Percentiles rank a stretch among this genome's conserved stretches.
Conservation (phyloP, 2,113 vertebrate species). For the Orientallactaga bullata region DNA sequence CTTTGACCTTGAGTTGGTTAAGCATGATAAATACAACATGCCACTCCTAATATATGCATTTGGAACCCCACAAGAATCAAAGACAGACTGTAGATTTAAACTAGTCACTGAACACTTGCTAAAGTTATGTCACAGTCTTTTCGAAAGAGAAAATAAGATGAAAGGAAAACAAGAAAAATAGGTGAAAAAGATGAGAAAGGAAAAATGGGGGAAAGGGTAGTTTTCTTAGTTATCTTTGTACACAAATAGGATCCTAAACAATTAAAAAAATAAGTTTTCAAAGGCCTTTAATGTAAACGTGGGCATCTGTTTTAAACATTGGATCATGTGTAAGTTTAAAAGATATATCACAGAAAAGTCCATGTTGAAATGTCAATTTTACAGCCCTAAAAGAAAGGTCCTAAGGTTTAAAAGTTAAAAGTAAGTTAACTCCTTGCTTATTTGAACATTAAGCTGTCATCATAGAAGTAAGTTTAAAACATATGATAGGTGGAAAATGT, state of each 20-base stretch:
- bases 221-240: slow-evolving; percentile 74
- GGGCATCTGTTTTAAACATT: slow-evolving; percentile 82
- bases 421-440: slow-evolving; percentile 86
- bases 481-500: slow-evolving; percentile 81
- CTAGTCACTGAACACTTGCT: slow-evolving; percentile 62
- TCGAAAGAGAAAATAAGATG: not conserved
- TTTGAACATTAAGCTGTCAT: slow-evolving; percentile 87
- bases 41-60: slow-evolving; percentile 72
- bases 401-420: slow-evolving; percentile 84
- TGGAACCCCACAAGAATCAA: slow-evolving; percentile 70
- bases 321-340: slow-evolving; percentile 72
- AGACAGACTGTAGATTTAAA: slow-evolving; percentile 70
- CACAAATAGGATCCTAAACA: slow-evolving; percentile 56
- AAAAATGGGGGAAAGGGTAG: not conserved
- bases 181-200: not conserved
- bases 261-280: slow-evolving; percentile 78
- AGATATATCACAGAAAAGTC: slow-evolving; percentile 66
- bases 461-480: slow-evolving; percentile 83
- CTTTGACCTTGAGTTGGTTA: slow-evolving; percentile 82
- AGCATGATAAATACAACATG: slow-evolving; percentile 74
- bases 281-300: slow-evolving; percentile 80
- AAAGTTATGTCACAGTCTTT: slow-evolving; percentile 69
- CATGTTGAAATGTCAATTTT: slow-evolving; percentile 78
- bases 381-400: slow-evolving; percentile 75
- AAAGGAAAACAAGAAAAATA: not conserved